A percentile compares a stretch with the other conserved stretches of the same genome.
phyloP scores from a whole-genome alignment of 2,888 invertebrate species.

The Caenorhabditis sp. region DNA sequence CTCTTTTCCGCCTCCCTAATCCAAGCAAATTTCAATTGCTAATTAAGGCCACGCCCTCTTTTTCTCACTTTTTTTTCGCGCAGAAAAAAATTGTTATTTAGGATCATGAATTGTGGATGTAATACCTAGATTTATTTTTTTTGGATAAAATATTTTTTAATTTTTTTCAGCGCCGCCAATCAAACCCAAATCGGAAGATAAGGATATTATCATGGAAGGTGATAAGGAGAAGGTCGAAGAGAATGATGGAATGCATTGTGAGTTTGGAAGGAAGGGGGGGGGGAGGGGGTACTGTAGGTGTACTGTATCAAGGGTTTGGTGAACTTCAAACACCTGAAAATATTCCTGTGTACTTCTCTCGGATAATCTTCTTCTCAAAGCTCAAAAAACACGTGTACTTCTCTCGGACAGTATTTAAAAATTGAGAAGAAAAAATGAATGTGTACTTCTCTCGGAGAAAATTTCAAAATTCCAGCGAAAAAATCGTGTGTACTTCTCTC shows the following conservation, averaged over 20 bases:
- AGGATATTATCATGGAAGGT: constrained; percentile 16
- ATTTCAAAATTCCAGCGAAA: no score
- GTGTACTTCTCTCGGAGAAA: no score
- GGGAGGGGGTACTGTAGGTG: no score
- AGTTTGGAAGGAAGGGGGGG: no score
- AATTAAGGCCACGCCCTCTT: constrained; percentile 17
- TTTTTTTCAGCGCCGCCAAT: constrained; percentile 32
- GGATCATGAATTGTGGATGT: no score
- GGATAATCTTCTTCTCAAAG: no score
- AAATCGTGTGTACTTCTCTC: no score
- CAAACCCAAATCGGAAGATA: constrained; percentile 22
- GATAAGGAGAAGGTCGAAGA: constrained; percentile 20
- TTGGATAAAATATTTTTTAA: background rate
- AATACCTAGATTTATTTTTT: background rate
- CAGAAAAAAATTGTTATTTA: background rate
- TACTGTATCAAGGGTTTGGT: no score
- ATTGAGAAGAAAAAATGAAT: no score
- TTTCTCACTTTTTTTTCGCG: constrained; percentile 7
- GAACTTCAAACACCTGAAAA: no score
- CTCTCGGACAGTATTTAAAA: no score
- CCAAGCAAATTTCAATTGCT: constrained; percentile 29
- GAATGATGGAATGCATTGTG: constrained; percentile 12
- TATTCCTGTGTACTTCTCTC: background rate
- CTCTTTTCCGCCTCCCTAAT: constrained; percentile 2
- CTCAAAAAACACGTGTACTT: no score